Conservation (phyloP, 2,888 invertebrate species). For the Cyaniris semiargus region DNA sequence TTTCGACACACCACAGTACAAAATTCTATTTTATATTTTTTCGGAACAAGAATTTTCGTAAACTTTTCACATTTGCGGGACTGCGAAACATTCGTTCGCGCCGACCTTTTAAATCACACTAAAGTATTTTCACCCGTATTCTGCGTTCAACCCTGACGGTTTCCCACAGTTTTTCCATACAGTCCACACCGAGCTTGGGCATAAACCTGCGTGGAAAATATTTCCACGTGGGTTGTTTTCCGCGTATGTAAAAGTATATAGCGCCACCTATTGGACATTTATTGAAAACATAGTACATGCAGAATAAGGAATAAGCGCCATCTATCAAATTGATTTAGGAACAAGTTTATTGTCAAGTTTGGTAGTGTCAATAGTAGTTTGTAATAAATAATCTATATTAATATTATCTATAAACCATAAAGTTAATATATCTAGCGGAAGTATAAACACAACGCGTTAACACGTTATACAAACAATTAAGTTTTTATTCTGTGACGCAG, state of each 20-base stretch:
- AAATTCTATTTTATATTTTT: background rate
- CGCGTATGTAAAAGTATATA: constrained; percentile 41
- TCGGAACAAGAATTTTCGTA: constrained; percentile 48
- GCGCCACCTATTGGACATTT: constrained; percentile 50
- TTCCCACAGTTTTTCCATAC: constrained; percentile 61
- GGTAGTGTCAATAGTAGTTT: too few species aligned
- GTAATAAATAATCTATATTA: too few species aligned
- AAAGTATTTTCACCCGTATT: constrained; percentile 48
- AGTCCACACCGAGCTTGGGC: constrained; percentile 54
- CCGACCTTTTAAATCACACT: constrained; percentile 64
- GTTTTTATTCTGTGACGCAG: too few species aligned
- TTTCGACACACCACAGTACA: constrained; percentile 2
- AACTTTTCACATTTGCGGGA: constrained; percentile 49
- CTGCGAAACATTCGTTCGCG: constrained; percentile 49
- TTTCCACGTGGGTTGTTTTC: constrained; percentile 59
- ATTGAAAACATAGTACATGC: background rate
- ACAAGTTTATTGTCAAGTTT: too few species aligned
- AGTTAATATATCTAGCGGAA: too few species aligned
- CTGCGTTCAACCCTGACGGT: constrained; percentile 56
- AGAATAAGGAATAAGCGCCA: constrained; percentile 38
- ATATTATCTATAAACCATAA: too few species aligned
- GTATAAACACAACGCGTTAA: too few species aligned
- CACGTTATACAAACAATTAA: too few species aligned
- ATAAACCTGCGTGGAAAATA: constrained; percentile 66
- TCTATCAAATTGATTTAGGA: constrained; percentile 39